Evolutionary conservation across 2,888 invertebrate genomes (phyloP).

Genomic region (Cybosia mesomella): DNA sequence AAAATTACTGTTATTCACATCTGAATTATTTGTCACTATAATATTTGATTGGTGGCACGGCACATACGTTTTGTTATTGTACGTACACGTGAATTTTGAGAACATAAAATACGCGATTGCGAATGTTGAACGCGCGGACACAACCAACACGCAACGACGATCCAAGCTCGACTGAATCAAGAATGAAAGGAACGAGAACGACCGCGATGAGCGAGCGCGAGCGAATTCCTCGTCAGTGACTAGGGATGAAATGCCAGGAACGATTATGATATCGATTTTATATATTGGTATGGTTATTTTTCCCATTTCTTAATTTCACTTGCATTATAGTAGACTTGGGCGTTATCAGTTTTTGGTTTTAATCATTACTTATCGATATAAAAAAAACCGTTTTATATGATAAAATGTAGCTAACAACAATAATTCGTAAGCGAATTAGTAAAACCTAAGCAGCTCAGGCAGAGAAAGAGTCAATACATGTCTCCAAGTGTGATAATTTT

Average conservation of each 20-base stretch:
- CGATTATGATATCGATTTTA: background rate
- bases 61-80: constrained; percentile 41
- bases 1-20: constrained; percentile 52
- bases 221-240: constrained; percentile 51
- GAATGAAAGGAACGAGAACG: constrained; percentile 42
- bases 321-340: background rate
- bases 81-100: constrained; percentile 54
- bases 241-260: constrained; percentile 32
- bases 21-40: constrained; percentile 37
- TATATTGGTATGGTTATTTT: background rate
- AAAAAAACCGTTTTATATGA: background rate
- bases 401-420: no score
- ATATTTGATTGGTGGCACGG: constrained; percentile 45
- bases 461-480: background rate
- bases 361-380: background rate
- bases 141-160: constrained; percentile 41
- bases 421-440: no score
- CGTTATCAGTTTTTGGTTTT: background rate
- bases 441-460: no score
- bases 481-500: background rate
- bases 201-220: constrained; percentile 59
- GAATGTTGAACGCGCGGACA: constrained; percentile 42
- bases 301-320: background rate
- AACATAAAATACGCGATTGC: constrained; percentile 68
- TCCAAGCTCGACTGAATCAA: constrained; percentile 65